phyloP scores from a whole-genome alignment of 2,113 vertebrate species.

The Acanthochromis polyacanthus region DNA sequence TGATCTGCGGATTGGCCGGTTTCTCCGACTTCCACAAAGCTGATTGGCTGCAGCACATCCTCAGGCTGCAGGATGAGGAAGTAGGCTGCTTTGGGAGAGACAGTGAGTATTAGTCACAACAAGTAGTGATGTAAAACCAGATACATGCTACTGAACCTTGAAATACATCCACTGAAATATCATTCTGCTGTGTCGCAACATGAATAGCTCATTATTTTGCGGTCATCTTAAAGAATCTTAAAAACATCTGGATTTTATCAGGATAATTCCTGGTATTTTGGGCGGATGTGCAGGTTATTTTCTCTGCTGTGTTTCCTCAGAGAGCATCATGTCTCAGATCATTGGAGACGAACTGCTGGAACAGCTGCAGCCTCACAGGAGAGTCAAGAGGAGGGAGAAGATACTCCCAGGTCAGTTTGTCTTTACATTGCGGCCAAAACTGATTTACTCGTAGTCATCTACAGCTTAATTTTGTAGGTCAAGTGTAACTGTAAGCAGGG shows the following conservation, averaged over 20 bases:
- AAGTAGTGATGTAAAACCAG: not conserved
- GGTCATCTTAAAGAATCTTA: too few species aligned
- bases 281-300: too few species aligned
- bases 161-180: not conserved
- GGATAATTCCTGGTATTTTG: too few species aligned
- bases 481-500: too few species aligned
- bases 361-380: conserved; percentile 77
- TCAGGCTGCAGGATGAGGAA: conserved; percentile 84
- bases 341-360: conserved; percentile 83
- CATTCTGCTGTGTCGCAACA: too few species aligned
- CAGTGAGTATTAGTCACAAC: conserved; percentile 75
- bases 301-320: conserved; percentile 51
- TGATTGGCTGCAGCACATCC: conserved; percentile 86
- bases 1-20: conserved; percentile 87
- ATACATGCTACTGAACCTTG: not conserved
- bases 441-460: too few species aligned
- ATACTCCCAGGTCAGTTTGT: conserved; percentile 77
- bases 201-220: not conserved
- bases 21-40: conserved; percentile 89
- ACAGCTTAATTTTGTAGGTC: too few species aligned
- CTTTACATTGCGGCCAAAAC: too few species aligned
- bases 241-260: too few species aligned
- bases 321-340: conserved; percentile 75
- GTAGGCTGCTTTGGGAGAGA: conserved; percentile 87
- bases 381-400: conserved; percentile 87